Evolutionary conservation across 2,888 invertebrate genomes (phyloP).

Genomic region (Drosophila parthenogenetica): DNA sequence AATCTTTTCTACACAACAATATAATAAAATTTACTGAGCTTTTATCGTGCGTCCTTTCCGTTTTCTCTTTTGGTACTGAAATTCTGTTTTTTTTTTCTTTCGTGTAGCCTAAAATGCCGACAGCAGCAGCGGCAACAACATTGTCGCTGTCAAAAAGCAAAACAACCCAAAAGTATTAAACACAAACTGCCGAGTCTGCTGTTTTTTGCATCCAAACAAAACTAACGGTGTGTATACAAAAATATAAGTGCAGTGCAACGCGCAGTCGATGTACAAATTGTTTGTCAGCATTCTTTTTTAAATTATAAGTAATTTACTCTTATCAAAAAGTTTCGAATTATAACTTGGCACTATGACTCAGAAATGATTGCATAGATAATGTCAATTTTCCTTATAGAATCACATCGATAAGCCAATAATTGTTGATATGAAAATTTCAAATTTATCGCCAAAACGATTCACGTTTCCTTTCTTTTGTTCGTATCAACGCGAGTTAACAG

Average conservation of each 20-base stretch:
- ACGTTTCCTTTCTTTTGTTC: background rate
- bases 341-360: conserved; percentile 18
- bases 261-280: background rate
- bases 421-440: conserved; percentile 10
- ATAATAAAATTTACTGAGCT: background rate
- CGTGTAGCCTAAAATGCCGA: conserved; percentile 1
- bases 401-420: background rate
- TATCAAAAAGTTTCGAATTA: conserved; percentile 15
- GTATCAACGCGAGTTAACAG: conserved; percentile 13
- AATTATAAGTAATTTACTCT: conserved; percentile 23
- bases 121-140: conserved; percentile 12
- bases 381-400: conserved; percentile 1
- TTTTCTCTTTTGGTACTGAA: conserved; percentile 7
- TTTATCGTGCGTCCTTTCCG: conserved; percentile 23
- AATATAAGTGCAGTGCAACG: background rate
- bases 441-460: background rate
- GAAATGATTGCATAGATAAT: conserved; percentile 17
- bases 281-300: background rate
- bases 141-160: conserved; percentile 13
- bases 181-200: conserved; percentile 22
- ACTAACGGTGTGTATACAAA: conserved; percentile 17
- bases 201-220: conserved; percentile 15
- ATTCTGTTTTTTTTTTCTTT: background rate
- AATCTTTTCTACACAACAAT: background rate
- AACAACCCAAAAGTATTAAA: background rate